Evolutionary conservation across 2,113 vertebrate genomes (phyloP).

Genomic region (Odontophorus gujanensis): DNA sequence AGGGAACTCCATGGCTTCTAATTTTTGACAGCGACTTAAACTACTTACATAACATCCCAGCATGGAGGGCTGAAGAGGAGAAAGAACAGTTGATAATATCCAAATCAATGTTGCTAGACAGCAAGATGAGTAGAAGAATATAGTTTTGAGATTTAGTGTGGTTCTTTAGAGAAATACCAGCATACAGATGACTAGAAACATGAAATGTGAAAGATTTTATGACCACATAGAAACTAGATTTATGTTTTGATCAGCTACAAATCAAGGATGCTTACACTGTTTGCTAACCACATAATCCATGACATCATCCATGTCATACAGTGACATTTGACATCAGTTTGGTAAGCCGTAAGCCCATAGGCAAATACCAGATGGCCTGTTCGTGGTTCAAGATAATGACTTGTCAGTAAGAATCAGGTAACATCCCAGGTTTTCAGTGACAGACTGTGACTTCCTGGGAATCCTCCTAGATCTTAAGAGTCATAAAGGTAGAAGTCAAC

Average conservation of each 20-base stretch:
- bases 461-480: background rate
- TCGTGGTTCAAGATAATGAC: background rate
- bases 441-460: background rate
- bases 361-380: background rate
- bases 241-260: constrained; percentile 16
- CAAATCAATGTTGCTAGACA: background rate
- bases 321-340: background rate
- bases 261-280: background rate
- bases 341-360: background rate
- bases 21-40: rapidly evolving
- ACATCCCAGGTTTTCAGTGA: background rate
- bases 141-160: background rate
- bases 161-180: background rate
- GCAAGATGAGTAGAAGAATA: background rate
- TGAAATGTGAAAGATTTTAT: background rate
- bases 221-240: background rate
- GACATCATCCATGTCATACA: background rate
- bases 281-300: background rate
- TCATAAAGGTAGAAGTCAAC: background rate
- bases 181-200: background rate
- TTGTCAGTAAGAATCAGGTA: background rate
- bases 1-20: background rate
- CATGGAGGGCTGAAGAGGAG: rapidly evolving
- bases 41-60: background rate
- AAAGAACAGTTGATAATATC: background rate